A percentile compares a stretch with the other conserved stretches of the same genome.
phyloP scores from a whole-genome alignment of 2,888 invertebrate genomes.

The Dryomyza anilis region DNA sequence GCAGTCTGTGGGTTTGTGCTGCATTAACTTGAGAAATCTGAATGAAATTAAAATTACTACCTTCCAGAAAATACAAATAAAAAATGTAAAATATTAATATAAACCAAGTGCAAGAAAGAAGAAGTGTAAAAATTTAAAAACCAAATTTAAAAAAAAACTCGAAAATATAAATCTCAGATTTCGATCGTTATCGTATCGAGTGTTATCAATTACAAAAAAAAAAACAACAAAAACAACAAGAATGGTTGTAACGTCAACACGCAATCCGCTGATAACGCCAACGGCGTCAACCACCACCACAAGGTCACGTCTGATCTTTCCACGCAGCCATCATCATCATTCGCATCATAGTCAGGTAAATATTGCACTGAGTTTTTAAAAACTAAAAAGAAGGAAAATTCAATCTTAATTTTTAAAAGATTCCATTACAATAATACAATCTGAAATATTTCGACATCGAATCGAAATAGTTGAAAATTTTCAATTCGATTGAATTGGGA shows the following conservation, averaged over 20 bases:
- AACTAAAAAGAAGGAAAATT: too few species aligned
- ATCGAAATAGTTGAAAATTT: too few species aligned
- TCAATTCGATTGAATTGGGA: too few species aligned
- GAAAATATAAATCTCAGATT: too few species aligned
- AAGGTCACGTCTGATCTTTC: slow-evolving; percentile 56
- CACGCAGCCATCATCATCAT: slow-evolving; percentile 52
- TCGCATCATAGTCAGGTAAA: too few species aligned
- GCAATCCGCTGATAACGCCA: slow-evolving; percentile 51
- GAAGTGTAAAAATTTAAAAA: slow-evolving; percentile 1
- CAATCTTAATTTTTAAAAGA: too few species aligned
- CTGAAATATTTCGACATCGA: too few species aligned
- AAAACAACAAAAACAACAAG: slow-evolving; percentile 26
- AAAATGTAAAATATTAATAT: background rate
- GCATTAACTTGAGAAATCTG: background rate
- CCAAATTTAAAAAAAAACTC: slow-evolving; percentile 9
- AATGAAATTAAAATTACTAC: background rate
- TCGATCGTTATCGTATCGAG: background rate
- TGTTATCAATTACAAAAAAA: background rate
- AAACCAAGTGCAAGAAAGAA: slow-evolving; percentile 2
- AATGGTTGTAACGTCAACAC: slow-evolving; percentile 58
- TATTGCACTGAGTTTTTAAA: too few species aligned
- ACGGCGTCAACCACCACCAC: slow-evolving; percentile 42
- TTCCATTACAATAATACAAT: too few species aligned
- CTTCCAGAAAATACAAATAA: background rate
- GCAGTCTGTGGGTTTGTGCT: background rate